These are phyloP conservation scores for Synchiropus splendidus DNA, from an alignment of 2,113 vertebrate genomes.

Conservation along the genomic window DNA sequence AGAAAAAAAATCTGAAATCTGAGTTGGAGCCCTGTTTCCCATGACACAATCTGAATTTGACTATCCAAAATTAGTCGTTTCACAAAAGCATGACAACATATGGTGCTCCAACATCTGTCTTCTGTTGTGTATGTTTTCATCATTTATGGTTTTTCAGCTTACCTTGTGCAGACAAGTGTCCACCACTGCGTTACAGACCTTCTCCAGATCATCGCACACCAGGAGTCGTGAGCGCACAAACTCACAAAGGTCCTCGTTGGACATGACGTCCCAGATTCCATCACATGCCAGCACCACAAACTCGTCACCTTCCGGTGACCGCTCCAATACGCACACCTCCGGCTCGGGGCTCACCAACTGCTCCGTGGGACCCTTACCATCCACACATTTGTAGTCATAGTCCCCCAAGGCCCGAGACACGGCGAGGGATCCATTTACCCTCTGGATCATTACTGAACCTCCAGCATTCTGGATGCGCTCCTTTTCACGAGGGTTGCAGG, in stretches of 20 bases:
- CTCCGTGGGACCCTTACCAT: slow-evolving; percentile 97
- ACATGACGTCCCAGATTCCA: slow-evolving; percentile 99
- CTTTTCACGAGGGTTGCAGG: slow-evolving; percentile 93
- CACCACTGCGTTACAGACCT: slow-evolving; percentile 96
- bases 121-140: too few relatives aligned
- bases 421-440: slow-evolving; percentile 94
- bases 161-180: slow-evolving; percentile 99
- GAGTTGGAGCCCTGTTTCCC: too few relatives aligned
- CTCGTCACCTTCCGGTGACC: slow-evolving; percentile 86
- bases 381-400: slow-evolving; percentile 99
- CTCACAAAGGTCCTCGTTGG: slow-evolving; percentile 97
- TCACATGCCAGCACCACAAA: slow-evolving; percentile 97
- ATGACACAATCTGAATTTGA: too few relatives aligned
- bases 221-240: slow-evolving; percentile 92
- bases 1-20: too few relatives aligned
- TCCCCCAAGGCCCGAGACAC: slow-evolving; percentile 97
- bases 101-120: too few relatives aligned
- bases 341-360: slow-evolving; percentile 98
- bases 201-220: slow-evolving; percentile 94
- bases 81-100: too few relatives aligned
- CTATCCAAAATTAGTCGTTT: too few relatives aligned
- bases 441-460: slow-evolving; percentile 97
- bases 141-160: too few relatives aligned
- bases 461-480: slow-evolving; percentile 98
- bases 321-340: slow-evolving; percentile 91